Evolutionary conservation across 2,113 vertebrate genomes (phyloP).

Genomic region (Arvicanthis niloticus): DNA sequence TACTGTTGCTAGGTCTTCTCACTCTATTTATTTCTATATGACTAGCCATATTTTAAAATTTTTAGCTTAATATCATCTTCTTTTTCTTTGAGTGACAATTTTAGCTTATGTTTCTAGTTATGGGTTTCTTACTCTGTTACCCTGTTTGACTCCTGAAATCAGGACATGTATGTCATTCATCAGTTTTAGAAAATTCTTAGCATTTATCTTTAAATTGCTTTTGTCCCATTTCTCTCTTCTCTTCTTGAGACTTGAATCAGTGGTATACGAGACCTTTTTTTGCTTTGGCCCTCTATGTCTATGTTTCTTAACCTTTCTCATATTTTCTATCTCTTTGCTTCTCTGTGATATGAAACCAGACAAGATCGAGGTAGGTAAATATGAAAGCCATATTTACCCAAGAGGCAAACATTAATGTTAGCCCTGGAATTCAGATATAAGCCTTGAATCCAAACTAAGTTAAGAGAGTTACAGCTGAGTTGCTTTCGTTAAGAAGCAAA

Average conservation of each 20-base stretch:
- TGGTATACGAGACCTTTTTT: constrained; percentile 62
- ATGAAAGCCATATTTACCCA: constrained; percentile 64
- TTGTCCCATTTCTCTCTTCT: constrained; percentile 45
- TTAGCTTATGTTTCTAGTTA: constrained; percentile 53
- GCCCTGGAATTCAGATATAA: background rate
- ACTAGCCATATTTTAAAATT: background rate
- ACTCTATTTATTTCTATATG: constrained; percentile 42
- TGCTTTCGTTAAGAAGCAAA: constrained; percentile 56
- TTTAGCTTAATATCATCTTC: constrained; percentile 39
- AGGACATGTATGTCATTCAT: constrained; percentile 56
- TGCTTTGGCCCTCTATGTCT: constrained; percentile 55
- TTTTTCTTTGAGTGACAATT: constrained; percentile 63
- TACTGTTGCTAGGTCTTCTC: constrained; percentile 45
- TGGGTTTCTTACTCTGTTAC: constrained; percentile 29
- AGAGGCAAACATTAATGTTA: constrained; percentile 39
- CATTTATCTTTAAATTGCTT: constrained; percentile 69
- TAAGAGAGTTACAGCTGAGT: constrained; percentile 10
- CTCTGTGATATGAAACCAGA: constrained; percentile 81
- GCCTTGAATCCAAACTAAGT: background rate
- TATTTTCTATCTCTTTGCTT: constrained; percentile 81
- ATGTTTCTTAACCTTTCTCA: constrained; percentile 79
- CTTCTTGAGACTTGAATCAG: constrained; percentile 63
- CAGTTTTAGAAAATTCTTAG: constrained; percentile 49
- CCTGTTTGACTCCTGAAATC: constrained; percentile 55
- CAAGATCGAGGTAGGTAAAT: constrained; percentile 78